phyloP scores from a whole-genome alignment of 1,140 invertebrate species.

The Heliothis subflexa region DNA sequence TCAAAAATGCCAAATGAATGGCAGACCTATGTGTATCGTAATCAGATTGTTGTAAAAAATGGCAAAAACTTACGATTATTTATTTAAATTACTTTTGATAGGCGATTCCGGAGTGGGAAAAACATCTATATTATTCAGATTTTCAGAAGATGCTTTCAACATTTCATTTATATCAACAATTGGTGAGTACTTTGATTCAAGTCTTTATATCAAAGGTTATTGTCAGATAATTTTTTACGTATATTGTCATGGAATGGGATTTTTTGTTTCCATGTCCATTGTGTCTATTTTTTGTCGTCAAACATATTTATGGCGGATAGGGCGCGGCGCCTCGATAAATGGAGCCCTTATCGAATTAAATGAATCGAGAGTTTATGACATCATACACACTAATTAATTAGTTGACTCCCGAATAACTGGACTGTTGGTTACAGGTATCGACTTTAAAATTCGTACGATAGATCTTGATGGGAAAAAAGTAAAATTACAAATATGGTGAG shows the following conservation, averaged over 20 bases:
- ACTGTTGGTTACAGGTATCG: constrained; percentile 93
- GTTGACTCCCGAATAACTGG: constrained; percentile 64
- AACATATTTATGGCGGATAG: constrained; percentile 56
- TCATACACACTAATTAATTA: constrained; percentile 85
- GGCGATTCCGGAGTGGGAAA: constrained; percentile 99
- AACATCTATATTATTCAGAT: constrained; percentile 99
- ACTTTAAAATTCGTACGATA: constrained; percentile 99
- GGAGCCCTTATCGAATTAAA: constrained; percentile 78
- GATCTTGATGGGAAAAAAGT: constrained; percentile 99
- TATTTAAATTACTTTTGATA: constrained; percentile 99
- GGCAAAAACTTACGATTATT: constrained; percentile 98
- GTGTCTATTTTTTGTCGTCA: constrained; percentile 59
- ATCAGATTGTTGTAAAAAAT: constrained; percentile 88
- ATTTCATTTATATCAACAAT: constrained; percentile 99
- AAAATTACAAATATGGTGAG: constrained; percentile 99
- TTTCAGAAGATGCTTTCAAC: constrained; percentile 99
- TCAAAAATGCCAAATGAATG: constrained; percentile 85
- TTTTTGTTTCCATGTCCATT: constrained; percentile 76
- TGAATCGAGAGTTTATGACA: constrained; percentile 79
- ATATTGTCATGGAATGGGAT: constrained; percentile 72
- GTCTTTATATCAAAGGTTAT: constrained; percentile 83
- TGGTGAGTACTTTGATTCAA: constrained; percentile 88
- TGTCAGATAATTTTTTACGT: constrained; percentile 83
- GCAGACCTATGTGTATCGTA: constrained; percentile 66
- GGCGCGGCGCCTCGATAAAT: constrained; percentile 72